phyloP scores from a whole-genome alignment of 1,140 invertebrate genomes.

The Drosophila lini region DNA sequence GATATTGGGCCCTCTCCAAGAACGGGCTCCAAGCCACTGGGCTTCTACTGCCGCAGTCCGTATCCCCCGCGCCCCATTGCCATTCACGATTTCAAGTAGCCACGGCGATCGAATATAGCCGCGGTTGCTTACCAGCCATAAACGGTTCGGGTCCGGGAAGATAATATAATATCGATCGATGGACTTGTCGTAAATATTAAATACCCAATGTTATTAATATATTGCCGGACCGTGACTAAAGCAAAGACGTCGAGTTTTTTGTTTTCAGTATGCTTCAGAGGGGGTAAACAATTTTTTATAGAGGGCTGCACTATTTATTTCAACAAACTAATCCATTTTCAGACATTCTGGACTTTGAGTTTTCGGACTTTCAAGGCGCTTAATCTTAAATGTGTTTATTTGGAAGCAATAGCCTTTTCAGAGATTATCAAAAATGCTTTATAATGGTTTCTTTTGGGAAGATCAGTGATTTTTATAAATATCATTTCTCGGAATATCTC shows the following conservation, averaged over 20 bases:
- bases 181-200: conserved; percentile 81
- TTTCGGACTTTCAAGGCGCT: neutral
- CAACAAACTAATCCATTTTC: conserved; percentile 25
- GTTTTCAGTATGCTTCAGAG: neutral
- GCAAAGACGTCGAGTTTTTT: conserved; percentile 35
- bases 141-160: conserved; percentile 51
- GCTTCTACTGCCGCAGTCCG: conserved; percentile 8
- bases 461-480: conserved; percentile 16
- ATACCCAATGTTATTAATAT: conserved; percentile 58
- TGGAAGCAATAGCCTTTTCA: conserved; percentile 2
- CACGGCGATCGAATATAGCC: conserved; percentile 52
- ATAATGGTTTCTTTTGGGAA: neutral
- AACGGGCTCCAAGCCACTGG: conserved; percentile 29
- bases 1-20: conserved; percentile 50
- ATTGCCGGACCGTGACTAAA: conserved; percentile 33
- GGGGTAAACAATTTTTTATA: conserved; percentile 23
- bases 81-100: conserved; percentile 61
- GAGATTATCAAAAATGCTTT: conserved; percentile 24
- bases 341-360: conserved; percentile 11
- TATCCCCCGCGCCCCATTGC: conserved; percentile 8
- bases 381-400: conserved; percentile 16
- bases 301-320: conserved; percentile 15
- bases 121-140: conserved; percentile 66
- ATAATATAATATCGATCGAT: conserved; percentile 79
- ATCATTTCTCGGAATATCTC: neutral